Evolutionary conservation across 2,888 invertebrate genomes (phyloP).

Genomic region (Steinernema scapterisci): DNA sequence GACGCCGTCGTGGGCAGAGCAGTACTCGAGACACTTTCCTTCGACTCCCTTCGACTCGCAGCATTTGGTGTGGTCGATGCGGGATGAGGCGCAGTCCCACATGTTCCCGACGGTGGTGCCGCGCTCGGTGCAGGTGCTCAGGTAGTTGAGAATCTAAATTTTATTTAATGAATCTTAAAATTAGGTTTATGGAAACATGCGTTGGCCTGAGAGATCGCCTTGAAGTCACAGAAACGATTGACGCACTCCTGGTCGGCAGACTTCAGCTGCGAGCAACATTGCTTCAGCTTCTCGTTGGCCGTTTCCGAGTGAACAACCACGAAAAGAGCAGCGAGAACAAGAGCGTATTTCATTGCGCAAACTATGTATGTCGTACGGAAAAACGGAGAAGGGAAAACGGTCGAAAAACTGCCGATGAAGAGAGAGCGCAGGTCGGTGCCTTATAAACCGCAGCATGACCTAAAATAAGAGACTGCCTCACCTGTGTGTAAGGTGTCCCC

Average conservation of each 20-base stretch:
- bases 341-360: neutral
- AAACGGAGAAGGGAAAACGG: neutral
- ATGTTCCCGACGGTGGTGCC: conserved; percentile 64
- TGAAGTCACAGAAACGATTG: conserved; percentile 64
- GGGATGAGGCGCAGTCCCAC: conserved; percentile 67
- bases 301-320: conserved; percentile 7
- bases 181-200: conserved; percentile 40
- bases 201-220: conserved; percentile 65
- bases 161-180: neutral
- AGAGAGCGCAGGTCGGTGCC: neutral
- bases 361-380: no score
- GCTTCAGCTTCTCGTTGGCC: conserved; percentile 60
- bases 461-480: conserved; percentile 20
- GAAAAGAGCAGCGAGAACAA: neutral
- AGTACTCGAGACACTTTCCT: conserved; percentile 64
- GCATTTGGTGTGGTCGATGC: conserved; percentile 63
- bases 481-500: conserved; percentile 25
- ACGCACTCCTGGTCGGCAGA: conserved; percentile 62
- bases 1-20: conserved; percentile 65
- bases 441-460: conserved; percentile 20
- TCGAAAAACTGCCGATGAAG: neutral
- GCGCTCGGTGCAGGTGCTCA: conserved; percentile 61
- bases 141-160: conserved; percentile 62
- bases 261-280: conserved; percentile 59
- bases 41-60: conserved; percentile 61